Base-by-base conservation (phyloP, 2,113 vertebrate species). In the Panthera uncia region DNA sequence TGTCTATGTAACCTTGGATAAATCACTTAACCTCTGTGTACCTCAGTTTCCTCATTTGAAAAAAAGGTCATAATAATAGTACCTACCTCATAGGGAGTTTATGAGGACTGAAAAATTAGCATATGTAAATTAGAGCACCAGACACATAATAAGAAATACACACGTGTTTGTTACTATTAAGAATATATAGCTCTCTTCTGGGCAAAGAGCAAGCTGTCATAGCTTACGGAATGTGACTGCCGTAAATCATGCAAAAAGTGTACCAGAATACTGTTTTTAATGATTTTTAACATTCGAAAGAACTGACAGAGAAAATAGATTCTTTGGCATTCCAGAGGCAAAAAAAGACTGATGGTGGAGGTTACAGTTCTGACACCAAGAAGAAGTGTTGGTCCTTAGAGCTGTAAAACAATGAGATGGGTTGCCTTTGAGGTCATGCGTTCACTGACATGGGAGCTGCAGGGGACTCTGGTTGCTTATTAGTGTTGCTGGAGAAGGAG, bases 291-390 rank as follows among this genome's bases (percentile, higher is more conserved):
- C 45, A 87, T 83, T 91, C 41, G n/a, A 63, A 88, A 87, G 31
- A 87, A 87, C 29, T 29, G 52, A 91, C 31, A 81, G 38, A 90
- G 80, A 73, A n/a, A 94, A 94, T 89, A 10, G 73, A 61, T 36
- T 66, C 12, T 89, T 92, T 80, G 66, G 36, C 48, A 88, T 89
- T 74, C 61, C 69, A 94, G 76, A 91, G 45, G 50, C 71, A 90
- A 91, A 96, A 41, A 82, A 87, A 96, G 66, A 87, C 33, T 29
- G 45, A 36, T 19, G 29, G 33, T 52, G 33, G 38, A 91, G 45
- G 48, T 91, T 93, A 61, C 4, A 80, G 89, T 84, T 94, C 88
- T 92, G 89, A 96, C 13, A 71, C n/a, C 63, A 88, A 50, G 81
- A 78, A 61, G 55, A 55, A 21, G 15, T 66, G 79, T 88, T 36